Evolutionary conservation across 2,113 vertebrate genomes (phyloP).

Genomic region (Tenrec ecaudatus): DNA sequence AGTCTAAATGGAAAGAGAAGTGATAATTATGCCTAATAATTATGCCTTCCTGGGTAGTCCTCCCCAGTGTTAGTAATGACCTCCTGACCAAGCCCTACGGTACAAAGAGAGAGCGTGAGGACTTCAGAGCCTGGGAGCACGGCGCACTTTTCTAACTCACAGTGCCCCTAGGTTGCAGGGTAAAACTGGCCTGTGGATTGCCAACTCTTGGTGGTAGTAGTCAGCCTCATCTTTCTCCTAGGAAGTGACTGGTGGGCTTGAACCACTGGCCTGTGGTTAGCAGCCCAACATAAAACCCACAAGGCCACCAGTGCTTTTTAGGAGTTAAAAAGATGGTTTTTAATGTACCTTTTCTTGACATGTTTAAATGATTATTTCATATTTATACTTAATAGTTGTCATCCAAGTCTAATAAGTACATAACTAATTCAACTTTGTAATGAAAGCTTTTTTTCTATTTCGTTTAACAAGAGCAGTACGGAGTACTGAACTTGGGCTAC

Average conservation of each 20-base stretch:
- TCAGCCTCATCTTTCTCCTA: too few relatives aligned
- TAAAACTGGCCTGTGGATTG: too few relatives aligned
- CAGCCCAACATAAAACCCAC: too few relatives aligned
- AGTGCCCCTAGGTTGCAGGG: too few relatives aligned
- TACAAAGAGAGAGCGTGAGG: neutral
- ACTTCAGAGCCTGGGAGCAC: neutral
- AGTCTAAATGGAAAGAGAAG: slow-evolving; percentile 62
- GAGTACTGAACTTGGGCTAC: neutral
- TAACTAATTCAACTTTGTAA: slow-evolving; percentile 58
- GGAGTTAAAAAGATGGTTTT: neutral
- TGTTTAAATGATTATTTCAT: neutral
- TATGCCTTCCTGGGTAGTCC: slow-evolving; percentile 16
- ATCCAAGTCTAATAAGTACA: slow-evolving; percentile 7
- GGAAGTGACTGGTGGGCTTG: too few relatives aligned
- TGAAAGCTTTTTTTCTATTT: slow-evolving; percentile 39
- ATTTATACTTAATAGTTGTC: neutral
- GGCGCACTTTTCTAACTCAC: neutral
- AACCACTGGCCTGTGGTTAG: too few relatives aligned
- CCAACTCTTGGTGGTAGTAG: too few relatives aligned
- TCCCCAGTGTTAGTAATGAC: neutral
- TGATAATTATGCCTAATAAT: slow-evolving; percentile 71
- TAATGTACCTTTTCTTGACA: neutral
- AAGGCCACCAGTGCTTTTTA: neutral
- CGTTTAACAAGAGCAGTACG: neutral
- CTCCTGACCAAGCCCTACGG: neutral